These are phyloP conservation scores for Melanotaenia maccullochi DNA, from an alignment of 2,797 vertebrate genomes.

Conservation along the genomic window DNA sequence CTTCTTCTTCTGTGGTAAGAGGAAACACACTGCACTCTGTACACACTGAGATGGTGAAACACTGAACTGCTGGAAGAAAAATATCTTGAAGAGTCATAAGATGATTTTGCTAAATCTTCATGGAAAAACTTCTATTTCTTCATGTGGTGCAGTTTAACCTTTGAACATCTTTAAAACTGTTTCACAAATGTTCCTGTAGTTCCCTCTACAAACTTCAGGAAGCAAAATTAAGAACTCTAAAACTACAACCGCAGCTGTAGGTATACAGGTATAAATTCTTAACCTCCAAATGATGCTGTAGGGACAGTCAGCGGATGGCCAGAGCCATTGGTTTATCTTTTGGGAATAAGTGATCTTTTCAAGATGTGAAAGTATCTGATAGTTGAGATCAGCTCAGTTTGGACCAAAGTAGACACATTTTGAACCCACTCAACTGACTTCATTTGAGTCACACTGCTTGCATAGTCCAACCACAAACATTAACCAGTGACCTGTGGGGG, in stretches of 20 bases:
- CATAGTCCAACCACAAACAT: neutral
- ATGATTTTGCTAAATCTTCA: neutral
- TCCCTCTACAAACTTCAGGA: neutral
- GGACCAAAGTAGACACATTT: neutral
- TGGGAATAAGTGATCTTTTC: neutral
- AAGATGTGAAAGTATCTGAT: neutral
- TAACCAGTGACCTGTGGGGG: neutral
- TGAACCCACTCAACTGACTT: neutral
- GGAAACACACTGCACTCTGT: conserved; percentile 18
- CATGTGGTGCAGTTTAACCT: neutral
- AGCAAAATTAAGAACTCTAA: neutral
- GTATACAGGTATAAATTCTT: too few species aligned
- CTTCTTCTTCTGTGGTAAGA: conserved; percentile 35
- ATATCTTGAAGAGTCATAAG: neutral
- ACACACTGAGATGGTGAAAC: conserved; percentile 18
- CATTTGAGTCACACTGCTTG: neutral
- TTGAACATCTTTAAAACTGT: too few species aligned
- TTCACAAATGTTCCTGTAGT: too few species aligned
- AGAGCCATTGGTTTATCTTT: too few species aligned
- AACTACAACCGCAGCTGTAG: neutral
- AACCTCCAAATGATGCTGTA: too few species aligned
- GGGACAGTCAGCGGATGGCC: too few species aligned
- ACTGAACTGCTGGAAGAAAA: neutral
- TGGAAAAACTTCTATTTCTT: neutral
- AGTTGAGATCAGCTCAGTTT: neutral